phyloP scores from a whole-genome alignment of 2,113 vertebrate species.

The Numenius arquata region DNA sequence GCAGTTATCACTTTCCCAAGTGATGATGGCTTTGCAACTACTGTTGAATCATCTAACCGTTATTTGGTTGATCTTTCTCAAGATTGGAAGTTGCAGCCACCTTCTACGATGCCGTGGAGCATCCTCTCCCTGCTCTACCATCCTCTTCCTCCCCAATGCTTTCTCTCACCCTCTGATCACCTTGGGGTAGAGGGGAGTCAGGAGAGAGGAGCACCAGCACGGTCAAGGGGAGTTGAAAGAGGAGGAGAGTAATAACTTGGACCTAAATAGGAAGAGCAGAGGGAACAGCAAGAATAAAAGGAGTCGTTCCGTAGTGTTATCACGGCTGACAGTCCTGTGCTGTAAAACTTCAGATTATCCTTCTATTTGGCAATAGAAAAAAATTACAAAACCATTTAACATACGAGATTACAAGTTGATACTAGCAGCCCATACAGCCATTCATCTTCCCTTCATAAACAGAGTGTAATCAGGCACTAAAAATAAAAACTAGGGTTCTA shows the following conservation, averaged over 20 bases:
- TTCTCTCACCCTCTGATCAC: neutral
- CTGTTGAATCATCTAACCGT: neutral
- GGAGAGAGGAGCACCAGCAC: neutral
- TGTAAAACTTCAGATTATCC: neutral
- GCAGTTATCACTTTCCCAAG: neutral
- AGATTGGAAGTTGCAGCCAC: neutral
- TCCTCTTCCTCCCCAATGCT: neutral
- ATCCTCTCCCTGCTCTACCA: neutral
- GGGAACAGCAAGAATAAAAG: neutral
- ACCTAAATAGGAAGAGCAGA: neutral
- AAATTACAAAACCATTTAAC: neutral
- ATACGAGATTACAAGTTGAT: neutral
- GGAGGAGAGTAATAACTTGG: neutral
- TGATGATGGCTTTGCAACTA: neutral
- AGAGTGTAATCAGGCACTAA: neutral
- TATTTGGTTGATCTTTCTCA: neutral
- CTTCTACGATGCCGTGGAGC: neutral
- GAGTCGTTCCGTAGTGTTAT: neutral
- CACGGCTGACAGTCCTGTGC: neutral
- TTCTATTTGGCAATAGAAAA: neutral
- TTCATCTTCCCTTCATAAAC: neutral
- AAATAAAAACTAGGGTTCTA: neutral
- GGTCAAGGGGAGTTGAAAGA: neutral
- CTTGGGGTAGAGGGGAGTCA: neutral
- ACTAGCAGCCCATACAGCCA: neutral